phyloP scores from a whole-genome alignment of 1,140 invertebrate species.

The Drosophila willistoni region DNA sequence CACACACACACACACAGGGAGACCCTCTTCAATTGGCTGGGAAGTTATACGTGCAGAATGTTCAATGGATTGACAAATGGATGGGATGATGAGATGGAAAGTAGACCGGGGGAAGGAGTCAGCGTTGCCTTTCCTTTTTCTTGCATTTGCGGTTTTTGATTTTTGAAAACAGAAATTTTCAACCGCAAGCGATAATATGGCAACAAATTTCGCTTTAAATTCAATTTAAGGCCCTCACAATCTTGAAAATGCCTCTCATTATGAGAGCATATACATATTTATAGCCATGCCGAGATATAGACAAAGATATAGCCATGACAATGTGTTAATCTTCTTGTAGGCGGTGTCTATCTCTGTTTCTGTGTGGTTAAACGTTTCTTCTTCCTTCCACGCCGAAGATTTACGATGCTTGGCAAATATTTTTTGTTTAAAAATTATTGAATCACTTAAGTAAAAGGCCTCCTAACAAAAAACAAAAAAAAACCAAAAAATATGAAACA shows the following conservation, averaged over 20 bases:
- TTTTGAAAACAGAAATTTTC: constrained; percentile 16
- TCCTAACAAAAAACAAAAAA: constrained; percentile 19
- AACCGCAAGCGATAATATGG: constrained; percentile 29
- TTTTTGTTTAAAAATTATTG: constrained; percentile 54
- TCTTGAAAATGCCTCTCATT: constrained; percentile 14
- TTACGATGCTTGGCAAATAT: constrained; percentile 36
- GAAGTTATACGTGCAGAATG: constrained; percentile 49
- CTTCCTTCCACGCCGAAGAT: constrained; percentile 26
- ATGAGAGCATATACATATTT: constrained; percentile 9
- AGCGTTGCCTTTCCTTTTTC: not conserved
- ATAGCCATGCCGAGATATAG: constrained; percentile 10
- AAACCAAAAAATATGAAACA: constrained; percentile 13
- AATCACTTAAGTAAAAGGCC: constrained; percentile 48
- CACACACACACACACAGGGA: too few species aligned
- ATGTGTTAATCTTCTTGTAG: constrained; percentile 65
- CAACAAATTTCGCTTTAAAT: constrained; percentile 15
- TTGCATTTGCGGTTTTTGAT: not conserved
- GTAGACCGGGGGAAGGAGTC: not conserved
- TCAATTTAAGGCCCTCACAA: constrained; percentile 51
- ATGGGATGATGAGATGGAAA: not conserved
- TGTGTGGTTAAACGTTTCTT: constrained; percentile 52
- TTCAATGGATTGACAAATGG: constrained; percentile 54
- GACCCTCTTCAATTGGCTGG: not conserved
- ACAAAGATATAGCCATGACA: constrained; percentile 32
- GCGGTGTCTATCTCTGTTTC: constrained; percentile 15